A percentile compares a stretch with the other conserved stretches of the same genome.
phyloP scores from a whole-genome alignment of 2,113 vertebrate species.

The Pterophyllum scalare region DNA sequence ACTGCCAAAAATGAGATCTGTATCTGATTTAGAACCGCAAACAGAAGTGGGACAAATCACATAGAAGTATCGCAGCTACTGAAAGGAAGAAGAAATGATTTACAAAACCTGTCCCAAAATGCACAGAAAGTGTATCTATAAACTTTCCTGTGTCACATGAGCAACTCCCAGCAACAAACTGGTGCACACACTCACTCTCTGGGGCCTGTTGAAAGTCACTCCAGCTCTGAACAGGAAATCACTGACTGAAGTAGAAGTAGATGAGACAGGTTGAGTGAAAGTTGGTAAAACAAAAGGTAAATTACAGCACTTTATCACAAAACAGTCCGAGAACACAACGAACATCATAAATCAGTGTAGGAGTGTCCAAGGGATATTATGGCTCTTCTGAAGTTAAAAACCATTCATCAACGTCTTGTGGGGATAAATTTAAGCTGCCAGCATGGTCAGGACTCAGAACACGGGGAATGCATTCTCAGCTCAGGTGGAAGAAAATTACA shows the following conservation, averaged over 20 bases:
- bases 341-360: slow-evolving; percentile 35
- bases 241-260: slow-evolving; percentile 10
- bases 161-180: slow-evolving; percentile 10
- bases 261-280: slow-evolving; percentile 35
- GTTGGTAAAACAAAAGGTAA: slow-evolving; percentile 49
- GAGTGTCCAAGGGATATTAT: slow-evolving; percentile 21
- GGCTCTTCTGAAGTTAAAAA: slow-evolving; percentile 40
- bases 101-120: background rate
- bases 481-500: background rate
- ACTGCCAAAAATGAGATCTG: background rate
- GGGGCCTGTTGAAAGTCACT: slow-evolving; percentile 24
- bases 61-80: background rate
- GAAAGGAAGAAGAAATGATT: background rate
- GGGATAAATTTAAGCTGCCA: slow-evolving; percentile 14
- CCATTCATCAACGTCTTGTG: slow-evolving; percentile 36
- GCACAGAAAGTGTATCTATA: background rate
- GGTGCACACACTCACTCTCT: background rate
- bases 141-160: background rate
- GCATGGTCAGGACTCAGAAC: slow-evolving; percentile 26
- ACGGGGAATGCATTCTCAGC: background rate
- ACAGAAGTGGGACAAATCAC: background rate
- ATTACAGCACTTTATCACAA: slow-evolving; percentile 50
- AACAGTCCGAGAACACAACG: background rate
- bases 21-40: background rate
- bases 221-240: slow-evolving; percentile 15